phyloP scores from a whole-genome alignment of 2,113 vertebrate species.

The Balaeniceps rex region DNA sequence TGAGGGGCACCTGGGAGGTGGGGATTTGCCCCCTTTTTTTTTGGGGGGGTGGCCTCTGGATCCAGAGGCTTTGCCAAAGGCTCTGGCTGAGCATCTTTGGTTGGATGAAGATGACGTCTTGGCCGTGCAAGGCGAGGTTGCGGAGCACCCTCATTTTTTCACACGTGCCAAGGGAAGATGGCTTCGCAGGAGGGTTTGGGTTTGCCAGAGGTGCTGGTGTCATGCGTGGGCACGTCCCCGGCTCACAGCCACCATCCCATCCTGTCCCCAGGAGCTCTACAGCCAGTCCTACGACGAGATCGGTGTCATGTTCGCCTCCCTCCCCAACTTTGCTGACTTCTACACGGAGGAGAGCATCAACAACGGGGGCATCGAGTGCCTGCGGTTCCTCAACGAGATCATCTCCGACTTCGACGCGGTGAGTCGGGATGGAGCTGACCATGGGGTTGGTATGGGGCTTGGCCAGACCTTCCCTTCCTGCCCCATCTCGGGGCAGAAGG shows the following conservation, averaged over 20 bases:
- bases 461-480: not conserved
- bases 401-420: constrained; percentile 97
- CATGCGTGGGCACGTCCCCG: fast-evolving
- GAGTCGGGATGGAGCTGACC: not conserved
- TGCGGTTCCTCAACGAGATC: constrained; percentile 97
- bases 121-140: not conserved
- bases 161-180: not conserved
- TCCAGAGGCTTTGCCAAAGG: not conserved
- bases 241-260: not conserved
- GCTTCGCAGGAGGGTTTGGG: not conserved
- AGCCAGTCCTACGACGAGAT: constrained; percentile 97
- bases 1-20: not conserved
- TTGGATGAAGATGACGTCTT: not conserved
- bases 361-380: constrained; percentile 93
- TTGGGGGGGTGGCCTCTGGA: fast-evolving
- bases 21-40: not conserved
- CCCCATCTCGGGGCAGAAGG: not conserved
- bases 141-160: not conserved
- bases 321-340: constrained; percentile 97
- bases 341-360: constrained; percentile 98
- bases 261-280: constrained; percentile 84
- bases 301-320: constrained; percentile 98
- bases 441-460: fast-evolving
- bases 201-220: not conserved
- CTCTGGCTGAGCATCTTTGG: not conserved